Base-by-base conservation (phyloP, 1,140 invertebrate species). In the Gonatopus flavifemur region DNA sequence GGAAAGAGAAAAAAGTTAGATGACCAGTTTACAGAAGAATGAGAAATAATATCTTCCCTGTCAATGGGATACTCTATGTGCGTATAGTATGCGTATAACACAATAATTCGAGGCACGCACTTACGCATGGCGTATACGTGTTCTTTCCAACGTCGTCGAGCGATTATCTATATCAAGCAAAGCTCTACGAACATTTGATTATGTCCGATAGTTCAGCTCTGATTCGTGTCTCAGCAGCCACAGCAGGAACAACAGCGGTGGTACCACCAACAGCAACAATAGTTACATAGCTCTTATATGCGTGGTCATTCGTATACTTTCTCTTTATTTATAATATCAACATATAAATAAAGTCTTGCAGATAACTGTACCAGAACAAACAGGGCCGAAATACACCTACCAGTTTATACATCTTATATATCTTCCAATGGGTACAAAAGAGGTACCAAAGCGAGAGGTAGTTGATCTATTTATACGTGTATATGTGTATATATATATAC, bases 201-300 rank as follows among this genome's bases (percentile, higher is more conserved):
- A 49, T 47, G 37, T 28, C 42, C 41, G 66, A 72, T 69, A 72
- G 68, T 72, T 70, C 67, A 64, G 70, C 65, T 72, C 68, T 68
- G 60, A 65, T 72, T 72, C 59, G 50, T 53, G 13, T 19, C 30
- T 44, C 37, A 36, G 36, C 38, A 45, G 49, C 31, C 55, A 44
- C n/a, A n/a, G n/a, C n/a, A n/a, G n/a, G n/a, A n/a, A n/a, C n/a
- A n/a, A n/a, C n/a, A n/a, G n/a, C n/a, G n/a, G n/a, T n/a, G n/a
- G n/a, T n/a, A n/a, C n/a, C n/a, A n/a, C n/a, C n/a, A n/a, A n/a
- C n/a, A n/a, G 21, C 28, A 48, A 57, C 44, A 52, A 43, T 52
- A 40, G 31, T 46, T 52, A 35, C 51, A 39, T 39, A 44, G 39
- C 46, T 45, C 50, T 40, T 31, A 25, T 15, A 46, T 55, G 38